Conservation (phyloP, 2,113 vertebrate genomes). For the Alectura lathami region DNA sequence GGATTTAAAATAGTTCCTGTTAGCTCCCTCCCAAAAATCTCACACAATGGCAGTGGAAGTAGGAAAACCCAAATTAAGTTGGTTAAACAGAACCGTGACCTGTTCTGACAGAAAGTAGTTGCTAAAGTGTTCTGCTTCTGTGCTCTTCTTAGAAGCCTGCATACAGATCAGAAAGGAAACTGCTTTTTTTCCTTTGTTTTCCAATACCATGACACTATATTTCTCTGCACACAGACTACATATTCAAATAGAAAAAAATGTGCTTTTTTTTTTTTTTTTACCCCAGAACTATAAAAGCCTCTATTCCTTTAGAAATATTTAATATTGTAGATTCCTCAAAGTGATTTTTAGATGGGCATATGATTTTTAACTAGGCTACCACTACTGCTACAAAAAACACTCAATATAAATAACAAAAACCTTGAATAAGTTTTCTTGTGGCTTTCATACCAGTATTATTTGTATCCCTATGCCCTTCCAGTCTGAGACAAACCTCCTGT, state of each 20-base stretch:
- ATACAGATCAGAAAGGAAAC: neutral
- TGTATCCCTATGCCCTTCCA: neutral
- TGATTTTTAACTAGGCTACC: neutral
- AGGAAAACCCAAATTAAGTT: neutral
- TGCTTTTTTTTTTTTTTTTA: neutral
- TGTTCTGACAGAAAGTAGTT: neutral
- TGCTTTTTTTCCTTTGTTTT: neutral
- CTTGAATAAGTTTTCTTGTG: neutral
- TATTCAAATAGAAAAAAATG: rapidly evolving
- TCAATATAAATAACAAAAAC: neutral
- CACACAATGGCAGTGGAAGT: neutral
- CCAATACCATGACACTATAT: neutral
- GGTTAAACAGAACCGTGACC: neutral
- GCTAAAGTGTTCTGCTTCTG: neutral
- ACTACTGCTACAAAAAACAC: neutral
- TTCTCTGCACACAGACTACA: neutral
- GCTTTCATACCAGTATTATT: neutral
- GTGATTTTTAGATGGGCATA: neutral
- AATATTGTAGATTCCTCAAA: neutral
- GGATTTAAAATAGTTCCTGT: neutral
- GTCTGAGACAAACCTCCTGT: neutral
- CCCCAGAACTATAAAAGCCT: neutral
- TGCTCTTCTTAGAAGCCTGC: neutral
- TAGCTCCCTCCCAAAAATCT: neutral
- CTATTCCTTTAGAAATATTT: neutral